A percentile compares a stretch with the other conserved stretches of the same genome.
These are phyloP conservation scores for Xiphydria camelus DNA, from an alignment of 2,888 invertebrate genomes.

Conservation along the genomic window DNA sequence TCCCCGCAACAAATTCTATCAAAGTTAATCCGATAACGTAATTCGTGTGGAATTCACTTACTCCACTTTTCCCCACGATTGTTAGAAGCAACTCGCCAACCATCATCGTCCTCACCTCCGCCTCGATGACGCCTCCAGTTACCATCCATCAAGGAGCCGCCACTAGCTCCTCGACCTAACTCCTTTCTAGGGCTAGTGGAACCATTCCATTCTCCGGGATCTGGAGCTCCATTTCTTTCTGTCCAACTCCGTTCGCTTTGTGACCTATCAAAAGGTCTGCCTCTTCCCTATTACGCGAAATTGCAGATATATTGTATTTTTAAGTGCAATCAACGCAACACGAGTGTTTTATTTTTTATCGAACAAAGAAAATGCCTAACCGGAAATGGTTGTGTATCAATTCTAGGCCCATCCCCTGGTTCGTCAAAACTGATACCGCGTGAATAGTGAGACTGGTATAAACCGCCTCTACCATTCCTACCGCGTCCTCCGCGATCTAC, in stretches of 20 bases:
- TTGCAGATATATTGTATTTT: too few species aligned
- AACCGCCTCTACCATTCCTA: conserved; percentile 55
- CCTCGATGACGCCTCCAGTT: conserved; percentile 61
- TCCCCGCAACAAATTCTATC: too few species aligned
- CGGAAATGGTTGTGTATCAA: conserved; percentile 49
- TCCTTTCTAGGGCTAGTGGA: conserved; percentile 64
- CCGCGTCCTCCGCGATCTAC: conserved; percentile 56
- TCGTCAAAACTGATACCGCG: conserved; percentile 59
- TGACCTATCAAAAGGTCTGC: conserved; percentile 53
- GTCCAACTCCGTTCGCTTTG: conserved; percentile 61
- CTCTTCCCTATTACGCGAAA: conserved; percentile 41
- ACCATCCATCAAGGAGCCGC: conserved; percentile 54
- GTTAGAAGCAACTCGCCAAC: conserved; percentile 59
- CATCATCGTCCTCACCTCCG: conserved; percentile 61
- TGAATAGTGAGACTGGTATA: conserved; percentile 53
- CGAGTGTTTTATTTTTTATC: too few species aligned
- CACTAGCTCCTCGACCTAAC: conserved; percentile 55
- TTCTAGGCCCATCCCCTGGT: conserved; percentile 51
- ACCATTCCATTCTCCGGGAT: conserved; percentile 62
- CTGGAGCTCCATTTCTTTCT: conserved; percentile 61
- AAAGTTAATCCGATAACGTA: too few species aligned
- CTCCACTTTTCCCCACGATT: conserved; percentile 63
- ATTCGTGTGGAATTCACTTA: conserved; percentile 43
- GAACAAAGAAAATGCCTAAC: too few species aligned
- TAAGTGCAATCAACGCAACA: too few species aligned